Base-by-base conservation (phyloP, 2,888 invertebrate species). In the Noctua pronuba region DNA sequence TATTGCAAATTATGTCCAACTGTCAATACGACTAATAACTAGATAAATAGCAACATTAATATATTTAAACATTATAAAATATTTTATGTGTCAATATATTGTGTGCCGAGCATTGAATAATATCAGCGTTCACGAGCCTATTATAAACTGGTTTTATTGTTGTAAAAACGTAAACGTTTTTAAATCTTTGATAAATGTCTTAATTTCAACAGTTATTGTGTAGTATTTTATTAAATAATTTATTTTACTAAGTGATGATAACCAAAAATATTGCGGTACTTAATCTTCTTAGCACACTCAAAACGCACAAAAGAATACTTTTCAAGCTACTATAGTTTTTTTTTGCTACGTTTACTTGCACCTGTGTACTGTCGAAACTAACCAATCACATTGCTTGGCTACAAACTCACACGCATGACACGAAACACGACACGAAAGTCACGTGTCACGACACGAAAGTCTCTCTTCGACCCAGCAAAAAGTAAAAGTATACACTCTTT, bases 161-260 rank as follows among this genome's bases (percentile, higher is more conserved):
- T 74, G 72, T 77, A 81, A 86, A 82, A 82, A 75, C 35, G 66
- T 72, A 67, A 74, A 80, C 66, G 60, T 83, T 86, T 86, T 77
- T 75, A 81, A 83, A 80, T 79, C 52, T 82, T 68, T 88, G 80
- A 87, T 73, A 76, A 82, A 84, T 86, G 78, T 80, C 84, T 88
- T 28, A 66, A 84, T 88, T 79, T 75, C 46, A 83, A 86, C 69
- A 76, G 38, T 66, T 75, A 64, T 71, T 70, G 38, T 55, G 1
- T 38, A 64, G 24, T 72, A 73, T 83, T 71, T 68, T 73, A 52
- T 71, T 81, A 66, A 58, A 28, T 21, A 55, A 49, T 74, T 68
- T 69, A 58, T 76, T 71, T 75, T 68, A 69, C 2, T 1, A 68
- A 28, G 49, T 70, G 69, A 60, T 74, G 85, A 82, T 35, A 66